Evolutionary conservation across 2,888 invertebrate genomes (phyloP).

Genomic region (Lepidocyrtinus sp.): DNA sequence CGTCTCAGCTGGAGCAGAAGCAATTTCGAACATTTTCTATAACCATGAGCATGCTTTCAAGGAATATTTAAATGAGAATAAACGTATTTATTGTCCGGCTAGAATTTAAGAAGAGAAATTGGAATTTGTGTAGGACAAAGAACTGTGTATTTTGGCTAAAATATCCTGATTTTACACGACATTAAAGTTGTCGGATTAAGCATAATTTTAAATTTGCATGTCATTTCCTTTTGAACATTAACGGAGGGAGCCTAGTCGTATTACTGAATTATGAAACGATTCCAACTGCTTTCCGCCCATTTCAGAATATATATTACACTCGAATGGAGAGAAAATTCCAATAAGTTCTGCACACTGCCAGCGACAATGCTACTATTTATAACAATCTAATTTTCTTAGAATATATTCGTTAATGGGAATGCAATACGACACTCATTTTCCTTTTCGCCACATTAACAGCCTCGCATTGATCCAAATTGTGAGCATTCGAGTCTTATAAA

Average conservation of each 20-base stretch:
- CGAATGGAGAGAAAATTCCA: not conserved
- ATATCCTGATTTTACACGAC: constrained; percentile 15
- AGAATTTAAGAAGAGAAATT: constrained; percentile 1
- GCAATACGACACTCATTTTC: not conserved
- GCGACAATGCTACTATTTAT: not conserved
- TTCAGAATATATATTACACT: not conserved
- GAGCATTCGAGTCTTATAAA: not conserved
- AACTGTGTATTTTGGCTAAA: constrained; percentile 10
- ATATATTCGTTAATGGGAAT: constrained; percentile 9
- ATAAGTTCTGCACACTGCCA: not conserved
- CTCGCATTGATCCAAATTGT: not conserved
- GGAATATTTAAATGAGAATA: constrained; percentile 28
- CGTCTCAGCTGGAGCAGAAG: constrained; percentile 36
- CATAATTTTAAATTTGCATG: constrained; percentile 37
- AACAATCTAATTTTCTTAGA: constrained; percentile 2
- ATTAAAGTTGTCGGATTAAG: constrained; percentile 25
- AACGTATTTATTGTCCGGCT: constrained; percentile 27
- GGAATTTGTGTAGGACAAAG: not conserved
- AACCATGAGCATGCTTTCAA: constrained; percentile 9
- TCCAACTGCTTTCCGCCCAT: not conserved
- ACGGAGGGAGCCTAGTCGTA: not conserved
- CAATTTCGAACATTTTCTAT: constrained; percentile 3
- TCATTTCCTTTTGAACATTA: constrained; percentile 23
- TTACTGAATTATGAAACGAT: constrained; percentile 16
- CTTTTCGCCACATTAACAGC: not conserved